phyloP scores from a whole-genome alignment of 2,113 vertebrate genomes.

The Epinephelus fuscoguttatus region DNA sequence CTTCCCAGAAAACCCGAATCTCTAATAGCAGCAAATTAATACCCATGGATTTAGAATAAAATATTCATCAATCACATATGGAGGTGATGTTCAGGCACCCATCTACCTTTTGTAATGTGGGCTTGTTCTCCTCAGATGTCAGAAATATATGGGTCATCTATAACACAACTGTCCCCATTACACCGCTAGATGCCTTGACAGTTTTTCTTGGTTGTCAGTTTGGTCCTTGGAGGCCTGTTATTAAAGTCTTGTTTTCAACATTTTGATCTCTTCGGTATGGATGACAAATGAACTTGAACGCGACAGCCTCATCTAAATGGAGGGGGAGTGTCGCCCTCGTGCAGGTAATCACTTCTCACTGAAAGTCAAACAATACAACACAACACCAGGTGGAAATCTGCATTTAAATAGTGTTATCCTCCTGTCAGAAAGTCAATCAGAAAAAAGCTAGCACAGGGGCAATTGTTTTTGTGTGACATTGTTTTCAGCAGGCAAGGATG shows the following conservation, averaged over 20 bases:
- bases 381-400: slow-evolving; percentile 33
- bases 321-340: background rate
- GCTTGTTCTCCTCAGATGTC: background rate
- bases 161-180: background rate
- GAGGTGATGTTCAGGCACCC: background rate
- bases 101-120: too few relatives aligned
- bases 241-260: slow-evolving; percentile 35
- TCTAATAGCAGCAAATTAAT: background rate
- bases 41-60: background rate
- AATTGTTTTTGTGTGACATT: slow-evolving; percentile 16
- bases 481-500: slow-evolving; percentile 16
- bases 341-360: slow-evolving; percentile 46
- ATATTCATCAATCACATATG: background rate
- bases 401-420: slow-evolving; percentile 55
- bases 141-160: background rate
- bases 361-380: slow-evolving; percentile 43
- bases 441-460: background rate
- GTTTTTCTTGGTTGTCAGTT: background rate
- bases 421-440: slow-evolving; percentile 61
- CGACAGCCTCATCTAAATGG: slow-evolving; percentile 37
- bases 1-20: background rate
- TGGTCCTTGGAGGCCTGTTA: background rate
- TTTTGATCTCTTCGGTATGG: background rate
- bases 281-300: slow-evolving; percentile 11
- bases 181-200: background rate